Conservation (phyloP, 2,888 invertebrate genomes). For the Callyntrura guangdongensis region DNA sequence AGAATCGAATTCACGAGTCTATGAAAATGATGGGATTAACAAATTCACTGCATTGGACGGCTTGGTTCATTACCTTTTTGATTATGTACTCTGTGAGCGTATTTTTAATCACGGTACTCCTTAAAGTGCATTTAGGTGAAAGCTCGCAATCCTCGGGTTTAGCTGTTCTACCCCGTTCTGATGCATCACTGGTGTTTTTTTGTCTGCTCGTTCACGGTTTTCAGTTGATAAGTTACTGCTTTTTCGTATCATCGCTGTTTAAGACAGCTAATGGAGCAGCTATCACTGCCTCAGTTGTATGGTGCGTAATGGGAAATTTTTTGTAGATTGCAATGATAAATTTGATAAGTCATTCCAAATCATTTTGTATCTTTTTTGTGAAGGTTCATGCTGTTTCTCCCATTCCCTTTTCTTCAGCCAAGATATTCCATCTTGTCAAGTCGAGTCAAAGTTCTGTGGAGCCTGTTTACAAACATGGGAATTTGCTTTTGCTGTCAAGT, state of each 20-base stretch:
- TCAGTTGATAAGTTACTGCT: conserved; percentile 91
- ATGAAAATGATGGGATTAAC: conserved; percentile 97
- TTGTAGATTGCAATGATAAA: too few relatives aligned
- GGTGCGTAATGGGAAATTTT: conserved; percentile 89
- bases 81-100: conserved; percentile 89
- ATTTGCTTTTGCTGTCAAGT: conserved; percentile 93
- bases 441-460: conserved; percentile 89
- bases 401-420: conserved; percentile 90
- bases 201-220: conserved; percentile 91
- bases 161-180: conserved; percentile 87
- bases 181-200: conserved; percentile 90
- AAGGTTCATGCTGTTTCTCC: conserved; percentile 88
- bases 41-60: conserved; percentile 94
- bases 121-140: conserved; percentile 77
- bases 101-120: conserved; percentile 84
- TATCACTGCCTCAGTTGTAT: conserved; percentile 91
- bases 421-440: conserved; percentile 88
- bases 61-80: conserved; percentile 94
- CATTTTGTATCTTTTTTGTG: neutral
- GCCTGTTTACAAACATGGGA: conserved; percentile 92
- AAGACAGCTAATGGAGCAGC: conserved; percentile 91
- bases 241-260: conserved; percentile 92
- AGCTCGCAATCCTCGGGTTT: conserved; percentile 51
- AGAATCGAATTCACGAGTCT: conserved; percentile 89
- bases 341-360: too few relatives aligned